Evolutionary conservation across 2,113 vertebrate genomes (phyloP).

Genomic region (Etheostoma spectabile): DNA sequence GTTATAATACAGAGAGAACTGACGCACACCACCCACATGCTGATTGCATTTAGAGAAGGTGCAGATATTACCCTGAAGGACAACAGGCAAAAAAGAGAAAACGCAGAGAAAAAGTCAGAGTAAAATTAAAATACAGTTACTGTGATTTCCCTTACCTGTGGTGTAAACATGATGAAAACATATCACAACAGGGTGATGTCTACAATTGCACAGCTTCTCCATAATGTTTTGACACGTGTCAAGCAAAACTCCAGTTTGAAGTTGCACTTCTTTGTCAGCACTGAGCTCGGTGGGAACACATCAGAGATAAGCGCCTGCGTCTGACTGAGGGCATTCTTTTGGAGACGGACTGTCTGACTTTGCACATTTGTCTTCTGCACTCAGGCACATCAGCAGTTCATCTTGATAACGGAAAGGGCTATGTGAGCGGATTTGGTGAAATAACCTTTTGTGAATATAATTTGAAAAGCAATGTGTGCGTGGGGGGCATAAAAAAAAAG

Average conservation of each 20-base stretch:
- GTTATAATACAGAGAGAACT: slow-evolving; percentile 20
- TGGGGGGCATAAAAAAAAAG: slow-evolving; percentile 29
- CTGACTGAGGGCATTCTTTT: slow-evolving; percentile 72
- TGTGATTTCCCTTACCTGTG: slow-evolving; percentile 2
- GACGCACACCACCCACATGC: slow-evolving; percentile 1
- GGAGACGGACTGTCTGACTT: slow-evolving; percentile 72
- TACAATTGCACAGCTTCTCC: slow-evolving; percentile 9
- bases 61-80: slow-evolving; percentile 37
- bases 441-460: slow-evolving; percentile 77
- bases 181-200: slow-evolving; percentile 25
- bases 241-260: slow-evolving; percentile 53
- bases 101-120: not conserved
- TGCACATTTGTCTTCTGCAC: slow-evolving; percentile 73
- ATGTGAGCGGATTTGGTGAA: slow-evolving; percentile 72
- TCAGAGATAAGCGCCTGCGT: slow-evolving; percentile 71
- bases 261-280: slow-evolving; percentile 72
- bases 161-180: slow-evolving; percentile 44
- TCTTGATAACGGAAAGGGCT: slow-evolving; percentile 76
- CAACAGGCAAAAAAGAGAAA: slow-evolving; percentile 21
- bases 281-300: slow-evolving; percentile 53
- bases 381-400: slow-evolving; percentile 75
- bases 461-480: slow-evolving; percentile 57
- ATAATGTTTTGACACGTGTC: slow-evolving; percentile 51
- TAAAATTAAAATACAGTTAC: slow-evolving; percentile 15
- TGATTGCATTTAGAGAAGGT: slow-evolving; percentile 33